These are phyloP conservation scores for Nebria ingens DNA, from an alignment of 1,140 invertebrate genomes.

Conservation along the genomic window DNA sequence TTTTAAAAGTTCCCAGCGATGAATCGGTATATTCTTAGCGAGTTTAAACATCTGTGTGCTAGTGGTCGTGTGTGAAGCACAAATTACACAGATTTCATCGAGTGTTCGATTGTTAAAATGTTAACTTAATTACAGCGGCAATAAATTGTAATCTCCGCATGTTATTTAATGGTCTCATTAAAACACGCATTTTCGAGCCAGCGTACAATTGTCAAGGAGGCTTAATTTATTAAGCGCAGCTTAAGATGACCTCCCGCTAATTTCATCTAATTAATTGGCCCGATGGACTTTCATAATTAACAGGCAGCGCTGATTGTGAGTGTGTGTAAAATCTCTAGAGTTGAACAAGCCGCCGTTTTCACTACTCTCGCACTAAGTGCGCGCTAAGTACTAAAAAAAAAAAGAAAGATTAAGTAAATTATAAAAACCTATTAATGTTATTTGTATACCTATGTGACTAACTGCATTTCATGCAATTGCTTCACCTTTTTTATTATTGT, in stretches of 20 bases:
- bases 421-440: too few species aligned
- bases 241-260: constrained; percentile 6
- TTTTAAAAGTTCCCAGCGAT: too few species aligned
- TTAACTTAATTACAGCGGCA: constrained; percentile 1
- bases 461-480: too few species aligned
- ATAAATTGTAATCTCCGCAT: constrained; percentile 4
- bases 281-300: constrained; percentile 6
- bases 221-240: constrained; percentile 1
- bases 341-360: too few species aligned
- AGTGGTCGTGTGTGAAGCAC: too few species aligned
- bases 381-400: too few species aligned
- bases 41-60: too few species aligned
- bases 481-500: too few species aligned
- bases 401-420: too few species aligned
- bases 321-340: not conserved
- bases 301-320: not conserved
- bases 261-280: constrained; percentile 4
- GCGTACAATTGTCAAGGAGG: not conserved
- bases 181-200: constrained; percentile 6
- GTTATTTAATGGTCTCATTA: constrained; percentile 9
- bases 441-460: too few species aligned
- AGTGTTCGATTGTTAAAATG: not conserved
- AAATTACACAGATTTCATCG: not conserved
- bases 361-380: too few species aligned
- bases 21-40: too few species aligned